phyloP scores from a whole-genome alignment of 1,140 invertebrate species.

The Pseudachorutes palmiensis region DNA sequence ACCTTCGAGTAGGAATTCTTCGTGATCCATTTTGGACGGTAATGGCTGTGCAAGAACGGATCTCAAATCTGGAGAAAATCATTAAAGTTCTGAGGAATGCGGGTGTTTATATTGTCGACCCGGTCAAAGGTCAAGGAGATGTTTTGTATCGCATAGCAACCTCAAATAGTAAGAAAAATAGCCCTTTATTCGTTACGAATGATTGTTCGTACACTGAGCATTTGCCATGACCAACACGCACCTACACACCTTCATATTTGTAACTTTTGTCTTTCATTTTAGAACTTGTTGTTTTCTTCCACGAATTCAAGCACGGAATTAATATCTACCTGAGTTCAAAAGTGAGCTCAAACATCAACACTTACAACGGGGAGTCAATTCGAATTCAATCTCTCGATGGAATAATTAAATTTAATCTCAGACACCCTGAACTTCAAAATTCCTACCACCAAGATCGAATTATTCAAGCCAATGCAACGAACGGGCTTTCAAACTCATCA shows the following conservation, averaged over 20 bases:
- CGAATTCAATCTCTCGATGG: neutral
- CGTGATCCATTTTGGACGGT: constrained; percentile 11
- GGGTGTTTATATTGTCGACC: neutral
- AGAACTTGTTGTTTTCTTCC: neutral
- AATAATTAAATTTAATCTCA: constrained; percentile 16
- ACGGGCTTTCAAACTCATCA: constrained; percentile 9
- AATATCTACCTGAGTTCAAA: neutral
- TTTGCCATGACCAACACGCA: too few relatives aligned
- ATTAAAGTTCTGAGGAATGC: neutral
- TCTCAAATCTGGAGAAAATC: constrained; percentile 1
- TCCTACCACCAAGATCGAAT: constrained; percentile 14
- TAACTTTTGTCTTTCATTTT: neutral
- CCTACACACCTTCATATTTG: too few relatives aligned
- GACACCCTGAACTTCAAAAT: constrained; percentile 3
- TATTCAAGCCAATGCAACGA: neutral
- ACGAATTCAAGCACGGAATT: neutral
- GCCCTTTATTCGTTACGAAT: neutral
- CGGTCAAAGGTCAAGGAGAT: neutral
- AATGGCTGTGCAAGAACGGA: neutral
- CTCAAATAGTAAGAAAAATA: too few relatives aligned
- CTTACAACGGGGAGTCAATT: neutral
- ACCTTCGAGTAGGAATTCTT: neutral
- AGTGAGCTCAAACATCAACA: neutral
- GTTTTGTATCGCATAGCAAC: too few relatives aligned
- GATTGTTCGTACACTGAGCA: too few relatives aligned